Base-by-base conservation (phyloP, 2,113 vertebrate genomes). In the Centropus bengalensis region DNA sequence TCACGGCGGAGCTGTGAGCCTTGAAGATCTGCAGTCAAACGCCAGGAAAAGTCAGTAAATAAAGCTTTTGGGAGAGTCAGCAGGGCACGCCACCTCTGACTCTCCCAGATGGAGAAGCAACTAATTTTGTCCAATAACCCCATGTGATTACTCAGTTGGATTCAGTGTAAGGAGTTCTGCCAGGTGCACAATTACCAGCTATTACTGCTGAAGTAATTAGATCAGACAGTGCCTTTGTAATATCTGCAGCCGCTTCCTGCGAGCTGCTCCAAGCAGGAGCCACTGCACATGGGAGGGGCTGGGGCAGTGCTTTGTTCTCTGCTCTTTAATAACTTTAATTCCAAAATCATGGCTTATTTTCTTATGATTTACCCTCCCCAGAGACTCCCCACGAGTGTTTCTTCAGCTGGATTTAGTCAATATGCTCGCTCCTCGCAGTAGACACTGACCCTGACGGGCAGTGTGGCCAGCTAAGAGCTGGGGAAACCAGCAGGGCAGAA, bases 201-300 rank as follows among this genome's bases (percentile, higher is more conserved):
- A n/a, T 76, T 71, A 36, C 77, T 91, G 88, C 89, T 92, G 86
- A 93, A 94, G 40, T 92, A 94, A 95, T 96, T 91, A 36, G 92
- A 84, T 84, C 36, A 87, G 89, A 92, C 91, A 76, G 49, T 71
- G 81, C 92, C 69, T 88, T 86, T 94, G 23, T 38, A 88, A 51
- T 82, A 79, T 68, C 51, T 92, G 89, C 69, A 86, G 86, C 71
- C 22, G 17, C 32, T 63, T 68, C 73, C 63, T 80, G 54, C 81
- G 86, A 52, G 82, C 77, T 56, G 52, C 49, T 91, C 45, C 45
- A 67, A 88, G 75, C 32, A 88, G 93, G 44, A 71, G 64, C 44
- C 45, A 30, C n/a, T 78, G 77, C 33, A 52, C n/a, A 22, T 47
- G 69, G 56, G 62, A 91, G 24, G n/a, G 71, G 54, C 71, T 26